Conservation (phyloP, 2,888 invertebrate species). For the Lochmaea capreae region DNA sequence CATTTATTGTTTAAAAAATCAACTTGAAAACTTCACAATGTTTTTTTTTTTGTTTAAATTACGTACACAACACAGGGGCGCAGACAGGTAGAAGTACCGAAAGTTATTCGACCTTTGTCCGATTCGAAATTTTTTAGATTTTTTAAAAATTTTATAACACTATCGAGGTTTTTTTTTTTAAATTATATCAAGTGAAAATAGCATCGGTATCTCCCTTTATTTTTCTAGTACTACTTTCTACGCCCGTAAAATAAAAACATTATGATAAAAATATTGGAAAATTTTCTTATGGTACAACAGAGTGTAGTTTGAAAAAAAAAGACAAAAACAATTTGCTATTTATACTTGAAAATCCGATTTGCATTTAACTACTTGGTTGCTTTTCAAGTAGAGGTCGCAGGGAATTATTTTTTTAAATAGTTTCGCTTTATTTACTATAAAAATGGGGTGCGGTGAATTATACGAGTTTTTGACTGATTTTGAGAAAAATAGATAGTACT, state of each 20-base stretch:
- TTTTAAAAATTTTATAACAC: neutral
- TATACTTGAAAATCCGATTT: slow-evolving; percentile 6
- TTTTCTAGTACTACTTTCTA: neutral
- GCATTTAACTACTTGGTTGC: slow-evolving; percentile 1
- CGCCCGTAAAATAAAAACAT: slow-evolving; percentile 12
- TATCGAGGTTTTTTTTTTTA: neutral
- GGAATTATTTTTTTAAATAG: neutral
- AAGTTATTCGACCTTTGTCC: neutral
- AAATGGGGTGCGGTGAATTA: too few species aligned
- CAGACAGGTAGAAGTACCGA: slow-evolving; percentile 2
- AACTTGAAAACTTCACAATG: slow-evolving; percentile 23
- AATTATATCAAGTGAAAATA: neutral
- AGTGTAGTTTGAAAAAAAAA: slow-evolving; percentile 9
- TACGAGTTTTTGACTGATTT: too few species aligned
- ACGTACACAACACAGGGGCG: slow-evolving; percentile 9
- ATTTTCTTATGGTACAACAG: slow-evolving; percentile 18
- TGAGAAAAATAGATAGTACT: too few species aligned
- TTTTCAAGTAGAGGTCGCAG: slow-evolving; percentile 8
- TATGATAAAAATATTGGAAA: slow-evolving; percentile 21
- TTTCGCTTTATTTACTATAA: neutral
- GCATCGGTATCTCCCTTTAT: neutral
- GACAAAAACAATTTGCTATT: slow-evolving; percentile 8
- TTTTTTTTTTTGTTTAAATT: slow-evolving; percentile 7
- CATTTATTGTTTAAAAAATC: slow-evolving; percentile 22
- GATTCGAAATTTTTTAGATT: neutral